Evolutionary conservation across 2,888 invertebrate species (phyloP).

Genomic region (Drosophila ustulata): DNA sequence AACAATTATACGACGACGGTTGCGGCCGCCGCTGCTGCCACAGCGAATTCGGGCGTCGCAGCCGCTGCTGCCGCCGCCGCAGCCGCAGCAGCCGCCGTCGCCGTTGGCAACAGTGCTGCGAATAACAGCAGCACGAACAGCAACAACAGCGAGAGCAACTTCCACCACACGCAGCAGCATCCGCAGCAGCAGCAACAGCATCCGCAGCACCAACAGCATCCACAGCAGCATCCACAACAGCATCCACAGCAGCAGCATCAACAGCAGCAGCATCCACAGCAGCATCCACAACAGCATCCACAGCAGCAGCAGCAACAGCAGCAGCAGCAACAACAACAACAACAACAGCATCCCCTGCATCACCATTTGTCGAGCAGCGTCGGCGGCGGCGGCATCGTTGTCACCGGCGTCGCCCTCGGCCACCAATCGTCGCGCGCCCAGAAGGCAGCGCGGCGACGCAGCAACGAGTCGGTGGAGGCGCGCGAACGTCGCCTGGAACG

Average conservation of each 20-base stretch:
- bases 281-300: conserved; percentile 62
- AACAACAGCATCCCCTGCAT: conserved; percentile 77
- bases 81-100: conserved; percentile 56
- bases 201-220: conserved; percentile 34
- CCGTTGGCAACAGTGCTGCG: conserved; percentile 29
- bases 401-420: conserved; percentile 46
- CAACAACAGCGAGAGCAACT: conserved; percentile 31
- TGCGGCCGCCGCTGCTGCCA: conserved; percentile 64
- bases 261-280: conserved; percentile 39
- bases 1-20: conserved; percentile 78
- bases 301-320: conserved; percentile 51
- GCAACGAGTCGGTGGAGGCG: conserved; percentile 85
- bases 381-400: conserved; percentile 51
- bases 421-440: conserved; percentile 77
- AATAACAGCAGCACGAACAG: conserved; percentile 31
- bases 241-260: conserved; percentile 29
- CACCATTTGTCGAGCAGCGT: conserved; percentile 78
- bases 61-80: conserved; percentile 72
- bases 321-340: conserved; percentile 42
- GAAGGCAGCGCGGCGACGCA: conserved; percentile 83
- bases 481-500: conserved; percentile 83
- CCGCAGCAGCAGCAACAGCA: conserved; percentile 25
- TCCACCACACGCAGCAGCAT: conserved; percentile 29
- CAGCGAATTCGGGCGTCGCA: conserved; percentile 54
- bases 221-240: conserved; percentile 21